Evolutionary conservation across 2,888 invertebrate genomes (phyloP), one percentile per base, ranked within the genome.

Genomic region (Timema cristinae): DNA sequence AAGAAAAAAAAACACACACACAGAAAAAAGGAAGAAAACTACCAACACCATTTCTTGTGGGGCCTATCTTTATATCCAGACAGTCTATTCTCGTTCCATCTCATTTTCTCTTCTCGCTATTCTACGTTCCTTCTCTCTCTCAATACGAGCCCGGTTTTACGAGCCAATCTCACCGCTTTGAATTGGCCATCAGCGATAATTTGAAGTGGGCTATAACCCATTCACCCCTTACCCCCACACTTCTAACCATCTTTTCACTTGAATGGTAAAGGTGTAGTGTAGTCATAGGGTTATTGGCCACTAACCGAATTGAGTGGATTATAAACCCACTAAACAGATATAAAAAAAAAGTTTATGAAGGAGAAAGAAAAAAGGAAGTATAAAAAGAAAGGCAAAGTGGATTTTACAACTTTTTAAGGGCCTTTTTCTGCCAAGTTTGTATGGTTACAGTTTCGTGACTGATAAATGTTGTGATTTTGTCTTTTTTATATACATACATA

Each of bases 121-220:
- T 32, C 32, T 32, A 32, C 32, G 32, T 63, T 63, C 63, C 63
- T 13, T 63, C 63, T 63, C 63, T 13, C 63, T 63, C 63, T 13
- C 63, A 63, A 63, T 63, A 63, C 63, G 48, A 63, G 63, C 63
- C 63, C 50, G 52, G 61, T n/a, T 70, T 70, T 70, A 70, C 66
- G 70, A 70, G 51, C 70, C 70, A 66, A 66, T 70, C 66, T 70
- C 70, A 63, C 61, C 50, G 63, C 63, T 70, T 52, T 63, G 47
- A 70, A 70, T 70, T 70, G 70, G 63, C 70, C 70, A 70, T 70
- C 70, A 70, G 66, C 70, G 70, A 70, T 70, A 70, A 70, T 70
- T 70, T 70, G 70, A 70, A 70, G 70, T 70, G 70, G 63, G 61
- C 70, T 52, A 61, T 66, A 70, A 70, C 70, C 70, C 66, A 63